Percentiles rank a stretch among this genome's conserved stretches.
Conservation (phyloP, 2,888 invertebrate species). For the Oxyscelio sp. region DNA sequence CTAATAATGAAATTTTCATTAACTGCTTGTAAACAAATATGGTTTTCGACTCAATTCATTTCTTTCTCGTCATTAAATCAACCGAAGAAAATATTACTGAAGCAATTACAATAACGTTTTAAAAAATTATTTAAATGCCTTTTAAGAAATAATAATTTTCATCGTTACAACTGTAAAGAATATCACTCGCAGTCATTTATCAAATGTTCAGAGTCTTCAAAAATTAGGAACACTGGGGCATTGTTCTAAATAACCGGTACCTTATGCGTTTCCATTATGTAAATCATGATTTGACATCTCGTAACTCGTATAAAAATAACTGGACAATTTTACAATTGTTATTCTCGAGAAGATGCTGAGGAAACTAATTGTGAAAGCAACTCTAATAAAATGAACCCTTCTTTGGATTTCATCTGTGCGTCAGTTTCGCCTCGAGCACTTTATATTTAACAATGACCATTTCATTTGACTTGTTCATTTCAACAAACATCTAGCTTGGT, state of each 20-base stretch:
- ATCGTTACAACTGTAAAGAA: not conserved
- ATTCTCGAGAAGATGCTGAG: slow-evolving; percentile 73
- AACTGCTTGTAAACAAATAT: slow-evolving; percentile 8
- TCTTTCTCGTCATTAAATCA: not conserved
- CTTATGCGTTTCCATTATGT: slow-evolving; percentile 19
- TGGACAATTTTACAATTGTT: slow-evolving; percentile 82
- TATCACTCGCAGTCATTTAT: slow-evolving; percentile 30
- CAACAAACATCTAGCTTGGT: slow-evolving; percentile 76
- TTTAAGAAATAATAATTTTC: not conserved
- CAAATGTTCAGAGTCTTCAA: slow-evolving; percentile 16
- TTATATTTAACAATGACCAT: slow-evolving; percentile 82
- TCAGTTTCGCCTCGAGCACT: slow-evolving; percentile 74
- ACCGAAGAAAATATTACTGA: not conserved
- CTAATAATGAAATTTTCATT: too few relatives aligned
- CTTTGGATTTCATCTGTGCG: not conserved
- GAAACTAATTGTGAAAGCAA: not conserved
- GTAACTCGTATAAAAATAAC: slow-evolving; percentile 87
- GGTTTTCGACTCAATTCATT: not conserved
- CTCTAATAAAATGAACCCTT: too few relatives aligned
- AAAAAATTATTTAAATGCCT: too few relatives aligned
- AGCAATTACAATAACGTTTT: not conserved
- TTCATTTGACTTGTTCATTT: slow-evolving; percentile 37
- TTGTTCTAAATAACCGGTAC: slow-evolving; percentile 32
- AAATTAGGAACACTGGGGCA: slow-evolving; percentile 43
- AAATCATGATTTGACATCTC: slow-evolving; percentile 68